phyloP scores from a whole-genome alignment of 2,888 invertebrate species.

The Rotaria socialis region DNA sequence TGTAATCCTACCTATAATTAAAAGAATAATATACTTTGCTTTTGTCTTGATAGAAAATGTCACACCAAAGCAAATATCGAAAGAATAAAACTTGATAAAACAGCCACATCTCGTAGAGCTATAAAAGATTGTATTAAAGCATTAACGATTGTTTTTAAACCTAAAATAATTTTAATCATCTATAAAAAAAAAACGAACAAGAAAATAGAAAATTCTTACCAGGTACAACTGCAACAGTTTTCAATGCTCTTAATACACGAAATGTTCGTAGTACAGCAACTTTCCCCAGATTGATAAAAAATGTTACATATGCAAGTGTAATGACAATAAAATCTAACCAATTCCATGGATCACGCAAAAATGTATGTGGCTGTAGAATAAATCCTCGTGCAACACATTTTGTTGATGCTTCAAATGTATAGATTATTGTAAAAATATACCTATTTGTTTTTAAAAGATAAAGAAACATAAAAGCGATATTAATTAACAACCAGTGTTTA shows the following conservation, averaged over 20 bases:
- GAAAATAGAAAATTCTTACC: slow-evolving; percentile 66
- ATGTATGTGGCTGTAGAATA: slow-evolving; percentile 98
- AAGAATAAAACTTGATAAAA: slow-evolving; percentile 94
- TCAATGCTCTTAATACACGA: slow-evolving; percentile 95
- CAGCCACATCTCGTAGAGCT: slow-evolving; percentile 97
- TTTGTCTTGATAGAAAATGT: background rate
- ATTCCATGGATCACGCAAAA: slow-evolving; percentile 67
- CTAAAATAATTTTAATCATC: slow-evolving; percentile 62
- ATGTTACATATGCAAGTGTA: slow-evolving; percentile 96
- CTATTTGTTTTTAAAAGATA: background rate
- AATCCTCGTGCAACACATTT: slow-evolving; percentile 99
- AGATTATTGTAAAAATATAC: slow-evolving; percentile 84
- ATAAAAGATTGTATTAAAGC: slow-evolving; percentile 98
- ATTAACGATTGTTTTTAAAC: slow-evolving; percentile 97
- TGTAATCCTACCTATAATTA: slow-evolving; percentile 63
- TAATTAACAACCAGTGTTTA: slow-evolving; percentile 66
- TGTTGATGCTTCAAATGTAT: slow-evolving; percentile 97
- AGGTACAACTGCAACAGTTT: slow-evolving; percentile 99
- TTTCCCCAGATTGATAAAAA: slow-evolving; percentile 96
- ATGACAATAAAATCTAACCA: slow-evolving; percentile 98
- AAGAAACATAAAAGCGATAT: background rate
- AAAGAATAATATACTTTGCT: background rate
- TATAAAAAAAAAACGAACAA: too few relatives aligned
- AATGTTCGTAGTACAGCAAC: slow-evolving; percentile 97
- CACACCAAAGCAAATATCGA: slow-evolving; percentile 94